phyloP scores from a whole-genome alignment of 2,113 vertebrate genomes.

The Microtus pennsylvanicus region DNA sequence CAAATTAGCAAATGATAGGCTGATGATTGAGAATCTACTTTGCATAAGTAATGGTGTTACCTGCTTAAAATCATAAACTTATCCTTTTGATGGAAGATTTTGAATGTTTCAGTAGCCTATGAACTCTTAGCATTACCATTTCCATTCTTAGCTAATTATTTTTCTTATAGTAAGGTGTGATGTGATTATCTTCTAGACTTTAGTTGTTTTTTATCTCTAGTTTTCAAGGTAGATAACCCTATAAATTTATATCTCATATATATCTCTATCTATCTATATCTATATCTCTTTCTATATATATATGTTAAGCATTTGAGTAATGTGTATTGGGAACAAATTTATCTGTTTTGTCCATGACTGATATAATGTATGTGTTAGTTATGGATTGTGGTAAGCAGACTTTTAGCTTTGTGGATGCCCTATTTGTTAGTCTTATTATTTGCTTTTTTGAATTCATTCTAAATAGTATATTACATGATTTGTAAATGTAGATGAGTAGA shows the following conservation, averaged over 20 bases:
- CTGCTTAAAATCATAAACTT: not conserved
- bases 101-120: not conserved
- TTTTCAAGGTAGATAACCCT: constrained; percentile 34
- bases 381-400: not conserved
- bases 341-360: no score
- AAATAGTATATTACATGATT: constrained; percentile 33
- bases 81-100: not conserved
- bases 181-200: constrained; percentile 59
- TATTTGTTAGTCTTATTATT: constrained; percentile 45
- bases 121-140: not conserved
- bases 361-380: constrained; percentile 53
- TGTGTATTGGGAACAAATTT: no score
- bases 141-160: constrained; percentile 1
- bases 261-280: not conserved
- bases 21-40: not conserved
- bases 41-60: constrained; percentile 27
- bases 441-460: not conserved
- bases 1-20: not conserved
- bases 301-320: constrained; percentile 38
- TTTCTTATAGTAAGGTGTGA: constrained; percentile 41
- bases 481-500: not conserved
- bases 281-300: constrained; percentile 51
- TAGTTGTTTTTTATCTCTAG: constrained; percentile 9
- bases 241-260: not conserved
- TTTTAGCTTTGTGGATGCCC: constrained; percentile 36